A percentile compares a stretch with the other conserved stretches of the same genome.
These are phyloP conservation scores for Epizoanthus scotinus DNA, from an alignment of 92 coral and sea anemone species.

Conservation along the genomic window DNA sequence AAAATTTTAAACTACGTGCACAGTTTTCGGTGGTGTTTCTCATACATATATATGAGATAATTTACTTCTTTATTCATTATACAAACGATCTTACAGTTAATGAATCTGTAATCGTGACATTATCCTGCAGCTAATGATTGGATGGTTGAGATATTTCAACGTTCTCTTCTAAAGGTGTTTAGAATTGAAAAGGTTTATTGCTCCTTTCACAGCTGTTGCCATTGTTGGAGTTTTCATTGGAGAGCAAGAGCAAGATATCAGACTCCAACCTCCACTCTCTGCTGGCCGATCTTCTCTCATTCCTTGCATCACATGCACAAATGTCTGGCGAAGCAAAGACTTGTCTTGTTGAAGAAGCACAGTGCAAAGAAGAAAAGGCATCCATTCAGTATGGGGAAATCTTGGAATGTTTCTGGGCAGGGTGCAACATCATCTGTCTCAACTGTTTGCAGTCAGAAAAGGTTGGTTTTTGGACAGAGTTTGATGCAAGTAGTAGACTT, in stretches of 20 bases:
- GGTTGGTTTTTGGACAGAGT: not conserved
- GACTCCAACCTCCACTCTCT: conserved; percentile 54
- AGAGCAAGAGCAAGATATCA: conserved; percentile 53
- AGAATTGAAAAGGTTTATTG: no score
- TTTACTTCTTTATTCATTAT: no score
- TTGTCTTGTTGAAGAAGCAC: conserved; percentile 2
- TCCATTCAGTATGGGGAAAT: conserved; percentile 28
- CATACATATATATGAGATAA: no score
- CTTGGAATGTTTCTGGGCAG: conserved; percentile 76
- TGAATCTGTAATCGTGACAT: not conserved
- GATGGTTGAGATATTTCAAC: no score
- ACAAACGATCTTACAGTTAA: not conserved
- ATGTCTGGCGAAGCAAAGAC: not conserved
- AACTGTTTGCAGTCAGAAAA: conserved; percentile 29
- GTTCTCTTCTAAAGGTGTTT: no score
- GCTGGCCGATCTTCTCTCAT: conserved; percentile 58
- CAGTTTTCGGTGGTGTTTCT: no score
- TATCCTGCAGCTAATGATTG: no score
- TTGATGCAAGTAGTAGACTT: no score
- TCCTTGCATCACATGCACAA: conserved; percentile 35
- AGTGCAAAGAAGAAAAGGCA: conserved; percentile 15
- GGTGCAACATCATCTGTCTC: conserved; percentile 51
- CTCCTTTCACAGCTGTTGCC: conserved; percentile 56
- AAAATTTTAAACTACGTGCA: no score
- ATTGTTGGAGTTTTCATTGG: conserved; percentile 58